Conservation (phyloP, 2,888 invertebrate species). For the Artemia sp. region DNA sequence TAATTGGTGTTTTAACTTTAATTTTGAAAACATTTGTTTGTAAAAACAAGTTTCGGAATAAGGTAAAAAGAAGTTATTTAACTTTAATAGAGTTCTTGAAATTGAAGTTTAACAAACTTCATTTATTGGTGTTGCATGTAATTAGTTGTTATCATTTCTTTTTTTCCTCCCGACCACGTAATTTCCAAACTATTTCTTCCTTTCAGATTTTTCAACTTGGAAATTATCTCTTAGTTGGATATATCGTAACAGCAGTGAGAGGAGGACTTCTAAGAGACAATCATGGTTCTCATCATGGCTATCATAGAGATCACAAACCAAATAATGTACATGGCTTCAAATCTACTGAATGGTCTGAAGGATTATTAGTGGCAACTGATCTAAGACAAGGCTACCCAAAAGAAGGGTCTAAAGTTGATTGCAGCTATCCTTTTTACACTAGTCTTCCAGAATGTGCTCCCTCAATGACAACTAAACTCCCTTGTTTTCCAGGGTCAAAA, state of each 20-base stretch:
- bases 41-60: too few species aligned
- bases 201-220: neutral
- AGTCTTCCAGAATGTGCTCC: conserved; percentile 7
- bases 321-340: neutral
- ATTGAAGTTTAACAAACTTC: too few species aligned
- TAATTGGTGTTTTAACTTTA: too few species aligned
- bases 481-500: neutral
- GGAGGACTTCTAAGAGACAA: neutral
- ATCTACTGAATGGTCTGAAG: neutral
- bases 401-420: neutral
- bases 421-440: neutral
- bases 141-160: too few species aligned
- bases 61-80: too few species aligned
- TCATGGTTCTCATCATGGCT: neutral
- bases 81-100: too few species aligned
- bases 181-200: neutral
- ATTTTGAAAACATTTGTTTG: too few species aligned
- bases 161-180: too few species aligned
- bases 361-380: neutral
- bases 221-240: neutral
- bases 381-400: neutral
- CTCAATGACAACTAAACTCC: neutral
- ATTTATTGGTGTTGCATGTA: too few species aligned
- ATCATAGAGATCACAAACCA: neutral
- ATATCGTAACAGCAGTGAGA: neutral